Base-by-base conservation (phyloP, 2,888 invertebrate species). In the Morpho achilles region DNA sequence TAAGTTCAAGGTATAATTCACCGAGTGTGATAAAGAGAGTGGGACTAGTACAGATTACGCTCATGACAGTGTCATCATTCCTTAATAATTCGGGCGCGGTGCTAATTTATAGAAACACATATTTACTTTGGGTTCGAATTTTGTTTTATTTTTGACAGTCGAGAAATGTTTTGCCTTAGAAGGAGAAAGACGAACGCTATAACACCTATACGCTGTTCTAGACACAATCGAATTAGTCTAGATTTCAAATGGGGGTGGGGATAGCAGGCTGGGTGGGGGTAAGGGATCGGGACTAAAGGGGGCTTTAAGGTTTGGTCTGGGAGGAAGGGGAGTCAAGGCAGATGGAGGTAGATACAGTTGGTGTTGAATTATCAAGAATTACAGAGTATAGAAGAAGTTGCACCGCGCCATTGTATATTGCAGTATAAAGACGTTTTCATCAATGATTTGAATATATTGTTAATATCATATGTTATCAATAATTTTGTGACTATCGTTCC, bases 171-270 rank as follows among this genome's bases (percentile, higher is more conserved):
- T 58, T 56, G 58, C 53, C 60, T 53, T 42, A 32, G 41, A 55
- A 10, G 50, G 56, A 60, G 49, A 54, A 56, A 58, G 49, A 53
- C 43, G 56, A 60, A 53, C 22, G 60, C 50, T 56, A 22, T 58
- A 55, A 43, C 43, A 62, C 10, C 57, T 49, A 8, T 45, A 52
- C 39, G 57, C 16, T n/a, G 41, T 42, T 49, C 23, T 56, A 42
- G 53, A 49, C 32, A 22, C 7, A 1, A 10, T 3, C n/a, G 40
- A 42, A 41, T 40, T 8, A 7, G 50, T 55, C 50, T 49, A 53
- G 42, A 52, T 22, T 59, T 52, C 32, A 43, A 3, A 46, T 10
- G 7, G 1, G n/a, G 40, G 50, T 45, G 40, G 50, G 40, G 50
- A 1, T 5, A 39, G 47, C 32, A 5, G 47, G 50, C n/a, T 22